A percentile compares a stretch with the other conserved stretches of the same genome.
Evolutionary conservation across 2,888 invertebrate species (phyloP).

Genomic region (Artemia sp.): DNA sequence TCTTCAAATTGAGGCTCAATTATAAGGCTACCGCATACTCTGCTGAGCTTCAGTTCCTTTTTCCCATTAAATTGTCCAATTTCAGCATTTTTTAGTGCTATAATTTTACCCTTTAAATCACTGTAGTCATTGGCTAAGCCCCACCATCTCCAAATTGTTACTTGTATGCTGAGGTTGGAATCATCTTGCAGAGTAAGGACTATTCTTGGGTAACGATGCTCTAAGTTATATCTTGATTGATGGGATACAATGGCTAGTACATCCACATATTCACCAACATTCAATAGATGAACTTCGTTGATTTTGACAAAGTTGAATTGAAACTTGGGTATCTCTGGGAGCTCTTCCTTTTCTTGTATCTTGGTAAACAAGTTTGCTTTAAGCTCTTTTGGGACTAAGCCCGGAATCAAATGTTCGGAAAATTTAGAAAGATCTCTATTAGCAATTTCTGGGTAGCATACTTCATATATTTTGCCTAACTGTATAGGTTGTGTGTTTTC

Average conservation of each 20-base stretch:
- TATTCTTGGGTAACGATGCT: not conserved
- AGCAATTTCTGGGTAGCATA: not conserved
- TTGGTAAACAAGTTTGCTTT: not conserved
- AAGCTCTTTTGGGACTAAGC: not conserved
- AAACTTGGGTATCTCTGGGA: not conserved
- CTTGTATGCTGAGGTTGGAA: not conserved
- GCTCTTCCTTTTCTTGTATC: not conserved
- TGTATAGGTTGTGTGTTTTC: not conserved
- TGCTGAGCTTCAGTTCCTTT: not conserved
- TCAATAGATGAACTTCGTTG: not conserved
- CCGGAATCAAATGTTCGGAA: not conserved
- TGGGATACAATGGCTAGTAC: not conserved
- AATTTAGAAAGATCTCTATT: not conserved
- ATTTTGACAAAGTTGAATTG: not conserved
- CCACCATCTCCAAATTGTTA: not conserved
- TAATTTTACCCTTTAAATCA: not conserved
- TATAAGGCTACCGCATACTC: not conserved
- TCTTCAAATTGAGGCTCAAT: not conserved
- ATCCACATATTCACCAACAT: not conserved
- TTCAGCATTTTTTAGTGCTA: constrained; percentile 2
- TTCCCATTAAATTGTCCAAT: not conserved
- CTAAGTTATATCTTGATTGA: not conserved
- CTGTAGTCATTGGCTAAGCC: constrained; percentile 3
- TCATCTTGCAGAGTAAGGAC: constrained; percentile 12
- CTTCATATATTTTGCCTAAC: not conserved